These are phyloP conservation scores for Halocynthia roretzi DNA, from an alignment of 23 tunicate genomes.

Conservation along the genomic window DNA sequence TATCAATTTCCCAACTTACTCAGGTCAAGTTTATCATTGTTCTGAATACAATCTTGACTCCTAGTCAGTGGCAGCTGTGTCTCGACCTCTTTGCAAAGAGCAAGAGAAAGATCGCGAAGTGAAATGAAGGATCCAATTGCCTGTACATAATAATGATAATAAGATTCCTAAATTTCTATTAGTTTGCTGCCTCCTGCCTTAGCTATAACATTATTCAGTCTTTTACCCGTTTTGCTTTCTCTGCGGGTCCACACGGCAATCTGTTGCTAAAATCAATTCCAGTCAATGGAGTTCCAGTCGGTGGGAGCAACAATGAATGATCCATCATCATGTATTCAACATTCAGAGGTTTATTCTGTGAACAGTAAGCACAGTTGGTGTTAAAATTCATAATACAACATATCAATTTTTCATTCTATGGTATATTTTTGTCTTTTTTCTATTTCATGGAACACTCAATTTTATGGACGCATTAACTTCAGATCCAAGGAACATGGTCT, in stretches of 20 bases:
- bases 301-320: constrained; percentile 74
- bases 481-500: no score
- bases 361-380: neutral
- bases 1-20: constrained; percentile 29
- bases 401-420: neutral
- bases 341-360: constrained; percentile 74
- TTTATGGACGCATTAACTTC: no score
- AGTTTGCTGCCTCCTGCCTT: neutral
- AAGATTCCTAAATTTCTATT: neutral
- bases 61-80: constrained; percentile 91
- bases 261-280: constrained; percentile 85
- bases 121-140: constrained; percentile 68
- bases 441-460: no score
- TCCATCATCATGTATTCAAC: constrained; percentile 99
- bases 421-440: no score
- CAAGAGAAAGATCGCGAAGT: constrained; percentile 65
- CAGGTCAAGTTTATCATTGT: constrained; percentile 77
- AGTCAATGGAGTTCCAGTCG: constrained; percentile 95
- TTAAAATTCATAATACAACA: no score
- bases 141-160: constrained; percentile 25
- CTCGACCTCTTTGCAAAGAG: constrained; percentile 70
- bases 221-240: constrained; percentile 77
- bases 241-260: constrained; percentile 96
- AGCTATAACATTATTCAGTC: neutral
- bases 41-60: constrained; percentile 75